Conservation (phyloP, 2,888 invertebrate genomes). For the Drosophila borealis region DNA sequence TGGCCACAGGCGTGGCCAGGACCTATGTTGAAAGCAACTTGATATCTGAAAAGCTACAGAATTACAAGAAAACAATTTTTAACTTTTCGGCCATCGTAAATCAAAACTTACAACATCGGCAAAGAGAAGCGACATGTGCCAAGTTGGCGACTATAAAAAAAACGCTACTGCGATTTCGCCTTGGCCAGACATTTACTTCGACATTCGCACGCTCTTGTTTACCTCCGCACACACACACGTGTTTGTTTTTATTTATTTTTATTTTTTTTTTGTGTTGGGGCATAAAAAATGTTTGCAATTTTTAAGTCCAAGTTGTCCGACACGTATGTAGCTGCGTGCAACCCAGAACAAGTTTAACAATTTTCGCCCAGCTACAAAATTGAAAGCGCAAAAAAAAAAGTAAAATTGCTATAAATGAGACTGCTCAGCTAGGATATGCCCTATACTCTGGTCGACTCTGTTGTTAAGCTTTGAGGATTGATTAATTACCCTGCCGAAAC, state of each 20-base stretch:
- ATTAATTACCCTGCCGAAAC: too few species aligned
- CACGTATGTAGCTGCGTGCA: conserved; percentile 12
- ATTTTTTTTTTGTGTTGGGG: neutral
- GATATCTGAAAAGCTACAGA: neutral
- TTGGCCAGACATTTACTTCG: neutral
- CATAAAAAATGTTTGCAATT: conserved; percentile 3
- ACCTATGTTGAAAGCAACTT: neutral
- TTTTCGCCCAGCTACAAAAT: neutral
- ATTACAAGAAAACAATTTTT: neutral
- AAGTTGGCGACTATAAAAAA: conserved; percentile 1
- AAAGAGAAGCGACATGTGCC: conserved; percentile 15
- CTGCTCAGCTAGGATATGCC: too few species aligned
- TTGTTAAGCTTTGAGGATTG: too few species aligned
- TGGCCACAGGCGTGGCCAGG: too few species aligned
- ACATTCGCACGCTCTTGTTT: conserved; percentile 5
- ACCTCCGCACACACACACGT: conserved; percentile 4
- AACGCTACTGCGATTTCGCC: conserved; percentile 3
- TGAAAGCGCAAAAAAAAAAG: too few species aligned
- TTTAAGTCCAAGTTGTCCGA: conserved; percentile 9
- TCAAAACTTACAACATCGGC: conserved; percentile 2
- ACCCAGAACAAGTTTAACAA: conserved; percentile 16
- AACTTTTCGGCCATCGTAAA: conserved; percentile 15
- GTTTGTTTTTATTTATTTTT: conserved; percentile 1
- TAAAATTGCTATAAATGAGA: too few species aligned
- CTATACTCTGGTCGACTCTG: too few species aligned